Percentiles rank a stretch among this genome's conserved stretches.
Conservation (phyloP, 2,113 vertebrate genomes). For the Etia nguti region DNA sequence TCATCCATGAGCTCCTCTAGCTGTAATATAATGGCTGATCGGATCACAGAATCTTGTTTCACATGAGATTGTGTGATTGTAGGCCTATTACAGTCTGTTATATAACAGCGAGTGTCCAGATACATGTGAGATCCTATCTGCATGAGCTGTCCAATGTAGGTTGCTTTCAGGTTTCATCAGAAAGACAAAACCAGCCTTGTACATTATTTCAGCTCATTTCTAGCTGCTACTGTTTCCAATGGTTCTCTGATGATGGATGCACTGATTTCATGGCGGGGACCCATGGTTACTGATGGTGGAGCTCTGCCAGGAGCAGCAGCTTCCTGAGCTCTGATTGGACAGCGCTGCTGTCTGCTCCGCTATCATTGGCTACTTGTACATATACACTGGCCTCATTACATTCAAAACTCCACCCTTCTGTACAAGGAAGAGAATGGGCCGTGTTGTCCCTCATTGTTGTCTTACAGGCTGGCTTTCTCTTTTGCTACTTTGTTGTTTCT, state of each 20-base stretch:
- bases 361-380: conserved; percentile 54
- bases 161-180: background rate
- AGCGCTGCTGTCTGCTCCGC: background rate
- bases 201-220: background rate
- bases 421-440: fast-evolving
- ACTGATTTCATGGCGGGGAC: background rate
- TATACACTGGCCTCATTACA: conserved; percentile 58
- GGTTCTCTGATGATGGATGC: conserved; percentile 1
- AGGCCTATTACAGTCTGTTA: background rate
- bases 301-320: conserved; percentile 23
- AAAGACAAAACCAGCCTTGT: background rate
- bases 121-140: background rate
- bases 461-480: conserved; percentile 12
- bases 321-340: conserved; percentile 56
- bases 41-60: background rate
- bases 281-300: conserved; percentile 61
- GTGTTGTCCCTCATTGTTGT: background rate
- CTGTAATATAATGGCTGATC: background rate
- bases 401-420: conserved; percentile 27
- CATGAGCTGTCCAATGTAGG: background rate
- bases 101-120: background rate
- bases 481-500: background rate
- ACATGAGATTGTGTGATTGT: background rate
- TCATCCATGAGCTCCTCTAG: background rate
- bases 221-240: background rate